phyloP scores from a whole-genome alignment of 2,888 invertebrate species.

The Drosophila imparisetae region DNA sequence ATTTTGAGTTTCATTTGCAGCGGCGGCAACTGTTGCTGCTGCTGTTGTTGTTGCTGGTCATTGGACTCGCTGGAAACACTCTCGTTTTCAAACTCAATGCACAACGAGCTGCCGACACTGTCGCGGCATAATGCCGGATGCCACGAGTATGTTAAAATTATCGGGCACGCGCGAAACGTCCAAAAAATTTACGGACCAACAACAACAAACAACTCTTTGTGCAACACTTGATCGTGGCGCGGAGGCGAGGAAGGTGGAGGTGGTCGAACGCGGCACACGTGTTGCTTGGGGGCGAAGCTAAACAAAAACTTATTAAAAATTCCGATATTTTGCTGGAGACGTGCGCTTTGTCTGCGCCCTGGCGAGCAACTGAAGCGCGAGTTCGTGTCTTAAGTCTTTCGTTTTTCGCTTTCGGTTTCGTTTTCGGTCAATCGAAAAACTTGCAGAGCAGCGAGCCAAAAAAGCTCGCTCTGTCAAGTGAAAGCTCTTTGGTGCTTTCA shows the following conservation, averaged over 20 bases:
- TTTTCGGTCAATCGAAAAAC: slow-evolving; percentile 14
- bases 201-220: slow-evolving; percentile 14
- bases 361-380: slow-evolving; percentile 65
- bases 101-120: slow-evolving; percentile 48
- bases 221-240: slow-evolving; percentile 55
- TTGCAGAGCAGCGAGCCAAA: slow-evolving; percentile 26
- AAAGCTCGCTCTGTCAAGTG: slow-evolving; percentile 31
- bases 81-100: slow-evolving; percentile 63
- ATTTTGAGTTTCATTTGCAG: slow-evolving; percentile 17
- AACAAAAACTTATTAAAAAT: not conserved
- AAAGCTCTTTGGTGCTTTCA: slow-evolving; percentile 6
- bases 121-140: slow-evolving; percentile 72
- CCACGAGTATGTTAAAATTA: slow-evolving; percentile 42
- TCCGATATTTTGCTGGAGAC: slow-evolving; percentile 25
- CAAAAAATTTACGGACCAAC: slow-evolving; percentile 20
- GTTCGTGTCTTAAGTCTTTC: slow-evolving; percentile 74
- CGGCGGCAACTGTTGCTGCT: slow-evolving; percentile 38
- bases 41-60: slow-evolving; percentile 57
- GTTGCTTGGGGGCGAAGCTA: not conserved
- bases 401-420: slow-evolving; percentile 33
- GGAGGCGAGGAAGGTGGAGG: slow-evolving; percentile 16
- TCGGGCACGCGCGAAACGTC: slow-evolving; percentile 47
- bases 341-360: slow-evolving; percentile 69
- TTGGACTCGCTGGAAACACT: slow-evolving; percentile 68
- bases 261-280: slow-evolving; percentile 9